Conservation (phyloP, 2,888 invertebrate species). For the Clistopyga incitator region DNA sequence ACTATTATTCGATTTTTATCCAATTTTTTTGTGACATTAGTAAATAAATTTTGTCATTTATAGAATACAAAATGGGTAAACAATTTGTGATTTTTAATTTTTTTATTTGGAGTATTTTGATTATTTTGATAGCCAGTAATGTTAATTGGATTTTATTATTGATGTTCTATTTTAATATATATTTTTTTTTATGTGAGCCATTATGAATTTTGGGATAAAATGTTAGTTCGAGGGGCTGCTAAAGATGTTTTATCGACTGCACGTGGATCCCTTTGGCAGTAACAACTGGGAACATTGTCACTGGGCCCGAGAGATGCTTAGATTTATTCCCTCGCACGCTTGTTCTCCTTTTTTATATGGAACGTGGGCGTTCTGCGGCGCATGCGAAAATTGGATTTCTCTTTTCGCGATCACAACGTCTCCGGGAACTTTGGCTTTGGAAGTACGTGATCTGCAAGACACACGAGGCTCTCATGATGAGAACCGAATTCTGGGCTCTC, state of each 20-base stretch:
- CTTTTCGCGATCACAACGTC: constrained; percentile 30
- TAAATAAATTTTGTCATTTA: neutral
- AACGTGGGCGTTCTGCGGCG: constrained; percentile 37
- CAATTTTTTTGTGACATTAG: neutral
- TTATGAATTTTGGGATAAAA: constrained; percentile 5
- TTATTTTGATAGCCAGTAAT: neutral
- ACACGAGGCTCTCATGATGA: constrained; percentile 7
- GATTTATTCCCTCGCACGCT: constrained; percentile 43
- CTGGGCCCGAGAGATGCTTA: constrained; percentile 16
- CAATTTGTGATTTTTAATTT: too few species aligned
- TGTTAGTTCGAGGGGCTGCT: neutral
- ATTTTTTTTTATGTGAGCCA: too few species aligned
- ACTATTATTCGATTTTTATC: too few species aligned
- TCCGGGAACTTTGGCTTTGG: constrained; percentile 49
- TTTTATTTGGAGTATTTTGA: too few species aligned
- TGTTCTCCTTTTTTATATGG: constrained; percentile 52
- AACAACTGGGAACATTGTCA: constrained; percentile 49
- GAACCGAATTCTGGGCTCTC: constrained; percentile 9
- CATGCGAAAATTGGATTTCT: constrained; percentile 64
- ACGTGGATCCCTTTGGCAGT: constrained; percentile 43
- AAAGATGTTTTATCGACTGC: constrained; percentile 50
- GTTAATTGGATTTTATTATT: neutral
- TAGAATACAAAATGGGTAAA: too few species aligned
- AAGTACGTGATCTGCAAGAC: constrained; percentile 51
- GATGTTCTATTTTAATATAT: too few species aligned